phyloP scores from a whole-genome alignment of 2,797 vertebrate species.

The Molothrus aeneus region DNA sequence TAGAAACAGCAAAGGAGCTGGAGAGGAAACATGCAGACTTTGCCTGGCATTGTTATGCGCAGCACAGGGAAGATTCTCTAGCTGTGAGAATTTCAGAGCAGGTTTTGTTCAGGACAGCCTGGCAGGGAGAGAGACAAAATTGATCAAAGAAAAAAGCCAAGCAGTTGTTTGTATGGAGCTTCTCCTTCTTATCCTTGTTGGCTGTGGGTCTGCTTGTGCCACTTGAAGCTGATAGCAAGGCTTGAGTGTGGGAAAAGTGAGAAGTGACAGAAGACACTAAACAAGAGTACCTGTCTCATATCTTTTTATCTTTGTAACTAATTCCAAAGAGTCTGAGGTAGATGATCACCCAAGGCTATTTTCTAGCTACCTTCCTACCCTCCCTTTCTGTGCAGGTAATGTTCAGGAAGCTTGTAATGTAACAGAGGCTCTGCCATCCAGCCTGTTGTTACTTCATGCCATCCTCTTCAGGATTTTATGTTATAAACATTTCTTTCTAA shows the following conservation, averaged over 20 bases:
- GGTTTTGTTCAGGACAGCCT: slow-evolving; percentile 13
- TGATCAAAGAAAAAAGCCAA: neutral
- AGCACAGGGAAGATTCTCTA: neutral
- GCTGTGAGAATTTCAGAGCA: neutral
- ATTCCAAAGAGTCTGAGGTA: neutral
- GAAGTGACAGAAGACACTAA: neutral
- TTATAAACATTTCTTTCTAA: slow-evolving; percentile 47
- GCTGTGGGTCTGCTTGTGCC: neutral
- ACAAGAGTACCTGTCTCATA: neutral
- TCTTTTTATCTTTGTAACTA: neutral
- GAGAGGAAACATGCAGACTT: neutral
- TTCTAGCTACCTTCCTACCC: neutral
- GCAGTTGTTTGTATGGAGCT: neutral
- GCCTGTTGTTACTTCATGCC: neutral
- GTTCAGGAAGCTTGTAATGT: neutral
- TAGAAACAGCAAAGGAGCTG: neutral
- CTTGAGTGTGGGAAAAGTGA: neutral
- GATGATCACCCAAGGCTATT: neutral
- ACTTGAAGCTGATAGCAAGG: neutral
- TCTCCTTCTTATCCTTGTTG: neutral
- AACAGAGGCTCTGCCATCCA: neutral
- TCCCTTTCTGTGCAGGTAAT: neutral
- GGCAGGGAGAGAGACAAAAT: slow-evolving; percentile 4
- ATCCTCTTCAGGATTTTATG: slow-evolving; percentile 24
- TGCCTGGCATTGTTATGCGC: neutral